These are phyloP conservation scores for Chionomys nivalis DNA, from an alignment of 2,113 vertebrate genomes.

Conservation along the genomic window DNA sequence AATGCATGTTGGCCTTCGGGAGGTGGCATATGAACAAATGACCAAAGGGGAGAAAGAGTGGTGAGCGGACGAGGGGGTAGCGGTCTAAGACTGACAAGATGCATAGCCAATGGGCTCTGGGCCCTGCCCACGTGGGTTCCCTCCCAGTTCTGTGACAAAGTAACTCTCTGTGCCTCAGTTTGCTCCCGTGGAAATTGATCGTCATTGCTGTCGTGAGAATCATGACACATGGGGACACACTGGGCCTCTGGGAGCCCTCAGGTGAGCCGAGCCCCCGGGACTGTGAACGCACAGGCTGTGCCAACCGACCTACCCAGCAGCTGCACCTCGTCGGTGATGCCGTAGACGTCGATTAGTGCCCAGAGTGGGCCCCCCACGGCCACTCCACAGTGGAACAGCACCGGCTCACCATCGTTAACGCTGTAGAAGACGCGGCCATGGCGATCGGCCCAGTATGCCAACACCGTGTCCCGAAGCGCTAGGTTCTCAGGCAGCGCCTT, in stretches of 20 bases:
- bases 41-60: too few species aligned
- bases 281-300: background rate
- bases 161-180: background rate
- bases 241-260: background rate
- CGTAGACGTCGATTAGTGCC: slow-evolving; percentile 99
- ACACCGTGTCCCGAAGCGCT: slow-evolving; percentile 93
- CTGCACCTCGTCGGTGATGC: slow-evolving; percentile 98
- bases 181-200: background rate
- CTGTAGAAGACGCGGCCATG: slow-evolving; percentile 98
- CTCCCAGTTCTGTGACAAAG: background rate
- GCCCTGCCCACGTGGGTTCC: background rate
- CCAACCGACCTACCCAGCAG: slow-evolving; percentile 90
- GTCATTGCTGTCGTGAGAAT: background rate
- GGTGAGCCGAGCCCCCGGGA: background rate
- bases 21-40: background rate
- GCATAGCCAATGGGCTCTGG: background rate
- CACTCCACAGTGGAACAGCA: slow-evolving; percentile 98
- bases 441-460: slow-evolving; percentile 98
- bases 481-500: slow-evolving; percentile 97
- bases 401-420: slow-evolving; percentile 95
- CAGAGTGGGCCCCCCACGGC: slow-evolving; percentile 96
- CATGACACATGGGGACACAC: background rate
- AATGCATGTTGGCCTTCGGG: background rate
- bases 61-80: too few species aligned
- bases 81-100: background rate